Percentiles rank a stretch among this genome's conserved stretches.
Conservation (phyloP, 2,888 invertebrate species). For the Diloba caeruleocephala region DNA sequence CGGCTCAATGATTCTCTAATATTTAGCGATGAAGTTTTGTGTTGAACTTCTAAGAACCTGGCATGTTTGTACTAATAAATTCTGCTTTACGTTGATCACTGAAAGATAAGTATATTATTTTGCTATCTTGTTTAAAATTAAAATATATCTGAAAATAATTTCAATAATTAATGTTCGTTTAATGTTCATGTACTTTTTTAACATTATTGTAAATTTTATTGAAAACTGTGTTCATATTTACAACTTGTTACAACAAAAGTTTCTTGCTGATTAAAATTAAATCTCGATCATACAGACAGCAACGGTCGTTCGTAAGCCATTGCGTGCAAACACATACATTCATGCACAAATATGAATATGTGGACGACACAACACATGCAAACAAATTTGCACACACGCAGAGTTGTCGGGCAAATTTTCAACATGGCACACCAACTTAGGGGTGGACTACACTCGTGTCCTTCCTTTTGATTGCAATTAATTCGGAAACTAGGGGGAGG, state of each 20-base stretch:
- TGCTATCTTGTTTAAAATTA: no score
- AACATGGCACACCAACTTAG: constrained; percentile 86
- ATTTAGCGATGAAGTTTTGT: constrained; percentile 19
- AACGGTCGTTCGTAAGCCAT: constrained; percentile 43
- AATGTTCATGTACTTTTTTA: no score
- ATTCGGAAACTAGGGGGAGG: constrained; percentile 78
- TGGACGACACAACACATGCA: constrained; percentile 53
- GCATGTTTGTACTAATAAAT: no score
- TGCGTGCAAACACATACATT: constrained; percentile 61
- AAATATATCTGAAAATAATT: no score
- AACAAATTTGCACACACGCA: constrained; percentile 64
- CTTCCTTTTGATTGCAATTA: constrained; percentile 90
- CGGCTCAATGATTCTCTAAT: constrained; percentile 21
- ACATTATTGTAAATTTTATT: no score
- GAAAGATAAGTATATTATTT: no score
- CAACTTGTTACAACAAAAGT: constrained; percentile 38
- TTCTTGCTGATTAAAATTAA: constrained; percentile 35
- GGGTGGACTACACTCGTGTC: constrained; percentile 88
- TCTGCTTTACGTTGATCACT: no score
- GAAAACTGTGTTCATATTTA: no score
- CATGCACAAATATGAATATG: constrained; percentile 50
- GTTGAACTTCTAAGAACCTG: constrained; percentile 4
- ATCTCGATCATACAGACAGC: constrained; percentile 27
- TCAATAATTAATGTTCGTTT: no score
- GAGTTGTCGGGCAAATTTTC: constrained; percentile 76